phyloP scores from a whole-genome alignment of 2,113 vertebrate species.

The Cyprinodon tularosa region DNA sequence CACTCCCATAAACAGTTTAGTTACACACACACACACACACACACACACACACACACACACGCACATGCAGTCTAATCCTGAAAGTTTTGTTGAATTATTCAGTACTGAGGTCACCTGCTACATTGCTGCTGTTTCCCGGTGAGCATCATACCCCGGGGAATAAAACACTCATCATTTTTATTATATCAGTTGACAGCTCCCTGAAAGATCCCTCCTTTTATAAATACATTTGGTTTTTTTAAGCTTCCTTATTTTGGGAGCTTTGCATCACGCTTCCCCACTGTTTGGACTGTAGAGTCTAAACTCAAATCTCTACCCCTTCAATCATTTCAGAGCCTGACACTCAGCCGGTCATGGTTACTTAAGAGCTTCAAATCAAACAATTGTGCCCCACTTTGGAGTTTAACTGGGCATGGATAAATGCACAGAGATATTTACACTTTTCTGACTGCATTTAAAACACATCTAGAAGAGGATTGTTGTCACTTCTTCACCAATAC shows the following conservation, averaged over 20 bases:
- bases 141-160: slow-evolving; percentile 2
- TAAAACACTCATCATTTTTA: slow-evolving; percentile 42
- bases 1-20: not conserved
- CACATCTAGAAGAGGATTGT: not conserved
- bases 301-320: slow-evolving; percentile 28
- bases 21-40: not conserved
- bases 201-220: slow-evolving; percentile 17
- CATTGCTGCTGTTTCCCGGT: slow-evolving; percentile 27
- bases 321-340: slow-evolving; percentile 37
- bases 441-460: slow-evolving; percentile 9
- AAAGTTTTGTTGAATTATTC: slow-evolving; percentile 35
- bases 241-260: slow-evolving; percentile 16
- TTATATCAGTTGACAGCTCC: slow-evolving; percentile 33
- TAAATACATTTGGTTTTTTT: slow-evolving; percentile 13
- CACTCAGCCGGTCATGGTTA: slow-evolving; percentile 41
- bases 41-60: slow-evolving; percentile 21
- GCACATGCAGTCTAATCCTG: slow-evolving; percentile 28
- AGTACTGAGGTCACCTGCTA: slow-evolving; percentile 24
- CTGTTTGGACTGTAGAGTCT: slow-evolving; percentile 23
- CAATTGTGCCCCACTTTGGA: slow-evolving; percentile 30
- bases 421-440: not conserved
- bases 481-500: not conserved
- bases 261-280: slow-evolving; percentile 14
- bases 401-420: slow-evolving; percentile 33
- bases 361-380: slow-evolving; percentile 35